phyloP scores from a whole-genome alignment of 2,113 vertebrate genomes.

The Micronycteris hirsuta region DNA sequence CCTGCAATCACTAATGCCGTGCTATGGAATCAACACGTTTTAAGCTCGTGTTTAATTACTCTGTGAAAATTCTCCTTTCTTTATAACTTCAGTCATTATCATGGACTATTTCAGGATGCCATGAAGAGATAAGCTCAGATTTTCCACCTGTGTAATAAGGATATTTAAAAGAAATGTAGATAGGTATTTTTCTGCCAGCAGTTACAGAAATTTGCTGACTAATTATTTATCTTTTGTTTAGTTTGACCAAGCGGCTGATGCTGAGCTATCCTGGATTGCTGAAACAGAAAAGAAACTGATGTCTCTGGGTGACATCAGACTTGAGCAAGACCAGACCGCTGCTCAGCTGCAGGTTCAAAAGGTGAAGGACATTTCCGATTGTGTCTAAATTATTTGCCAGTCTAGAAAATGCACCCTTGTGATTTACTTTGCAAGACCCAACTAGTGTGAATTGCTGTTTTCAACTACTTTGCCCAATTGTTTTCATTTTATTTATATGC shows the following conservation, averaged over 20 bases:
- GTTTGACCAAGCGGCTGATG: slow-evolving; percentile 94
- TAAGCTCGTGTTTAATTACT: slow-evolving; percentile 6
- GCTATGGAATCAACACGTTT: not conserved
- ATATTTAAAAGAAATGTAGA: not conserved
- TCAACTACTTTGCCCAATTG: slow-evolving; percentile 36
- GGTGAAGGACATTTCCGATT: slow-evolving; percentile 83
- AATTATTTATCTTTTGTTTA: slow-evolving; percentile 78
- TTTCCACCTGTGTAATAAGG: slow-evolving; percentile 5
- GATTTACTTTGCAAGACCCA: slow-evolving; percentile 65
- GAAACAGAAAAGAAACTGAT: slow-evolving; percentile 91
- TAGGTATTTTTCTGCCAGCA: slow-evolving; percentile 40
- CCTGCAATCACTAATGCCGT: not conserved
- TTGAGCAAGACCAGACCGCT: slow-evolving; percentile 94
- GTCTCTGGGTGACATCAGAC: slow-evolving; percentile 90
- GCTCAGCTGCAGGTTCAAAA: slow-evolving; percentile 97
- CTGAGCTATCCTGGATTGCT: slow-evolving; percentile 91
- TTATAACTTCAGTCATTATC: not conserved
- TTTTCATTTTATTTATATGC: slow-evolving; percentile 16
- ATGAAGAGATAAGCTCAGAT: not conserved
- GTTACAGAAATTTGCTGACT: slow-evolving; percentile 51
- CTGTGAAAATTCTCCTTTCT: not conserved
- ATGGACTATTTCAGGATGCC: not conserved
- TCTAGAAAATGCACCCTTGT: slow-evolving; percentile 52
- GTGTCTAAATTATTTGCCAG: slow-evolving; percentile 60
- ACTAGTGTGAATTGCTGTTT: slow-evolving; percentile 22